Evolutionary conservation across 2,113 vertebrate species (phyloP).

Genomic region (Atherinomorus stipes): DNA sequence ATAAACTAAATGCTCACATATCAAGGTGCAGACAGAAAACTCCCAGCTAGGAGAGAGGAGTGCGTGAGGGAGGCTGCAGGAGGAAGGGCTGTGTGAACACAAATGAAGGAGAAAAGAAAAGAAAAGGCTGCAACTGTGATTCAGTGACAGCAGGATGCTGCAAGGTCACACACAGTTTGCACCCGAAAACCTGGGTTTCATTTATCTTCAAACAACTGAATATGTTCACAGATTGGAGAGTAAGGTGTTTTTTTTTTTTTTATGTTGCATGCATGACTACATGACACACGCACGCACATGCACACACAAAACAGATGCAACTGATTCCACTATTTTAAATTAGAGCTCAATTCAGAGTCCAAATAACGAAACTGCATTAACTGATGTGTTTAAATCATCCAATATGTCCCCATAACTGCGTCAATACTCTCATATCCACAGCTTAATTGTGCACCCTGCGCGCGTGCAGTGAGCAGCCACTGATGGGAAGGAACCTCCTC

Average conservation of each 20-base stretch:
- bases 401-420: not conserved
- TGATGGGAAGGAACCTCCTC: conserved; percentile 20
- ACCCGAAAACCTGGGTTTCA: conserved; percentile 2
- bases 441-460: conserved; percentile 25
- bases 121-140: conserved; percentile 21
- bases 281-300: not conserved
- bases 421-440: too few relatives aligned
- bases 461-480: conserved; percentile 1
- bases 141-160: conserved; percentile 35
- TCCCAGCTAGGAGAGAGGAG: not conserved
- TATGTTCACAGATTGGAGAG: not conserved
- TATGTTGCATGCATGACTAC: conserved; percentile 1
- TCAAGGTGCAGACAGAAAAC: not conserved
- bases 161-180: conserved; percentile 54
- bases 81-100: not conserved
- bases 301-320: not conserved
- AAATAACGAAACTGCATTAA: not conserved
- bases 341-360: not conserved
- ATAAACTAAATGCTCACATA: not conserved
- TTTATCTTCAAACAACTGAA: not conserved
- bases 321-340: not conserved
- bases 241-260: too few relatives aligned
- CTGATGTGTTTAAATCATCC: not conserved
- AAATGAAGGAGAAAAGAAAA: not conserved
- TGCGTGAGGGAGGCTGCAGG: not conserved